Evolutionary conservation across 2,113 vertebrate genomes (phyloP), one percentile per base, ranked within the genome.

Genomic region (Lophura nycthemera): DNA sequence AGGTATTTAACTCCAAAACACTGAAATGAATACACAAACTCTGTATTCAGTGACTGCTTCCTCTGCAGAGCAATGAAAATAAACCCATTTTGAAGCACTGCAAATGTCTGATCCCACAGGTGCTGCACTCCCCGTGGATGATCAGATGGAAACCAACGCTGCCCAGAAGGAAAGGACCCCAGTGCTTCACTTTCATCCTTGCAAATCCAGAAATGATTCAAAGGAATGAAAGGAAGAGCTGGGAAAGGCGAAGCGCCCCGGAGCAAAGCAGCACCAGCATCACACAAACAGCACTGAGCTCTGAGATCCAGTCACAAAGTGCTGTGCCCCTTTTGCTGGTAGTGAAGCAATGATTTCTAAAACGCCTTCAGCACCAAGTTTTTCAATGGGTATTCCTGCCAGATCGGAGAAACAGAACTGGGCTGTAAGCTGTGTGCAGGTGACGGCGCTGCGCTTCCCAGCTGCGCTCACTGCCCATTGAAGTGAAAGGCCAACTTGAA

Each of bases 211-310:
- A 40, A 63, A 57, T 64, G 50, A 59, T 21, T 64, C 56, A 21
- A 60, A 20, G 90, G 42, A 81, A 36, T 69, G 94, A 77, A 50
- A 45, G 0, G 18, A 65, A 95, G 84, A 32, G 30, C 21, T 66
- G 57, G 54, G 90, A 89, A 96, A 91, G 77, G 88, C n/a, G 14
- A 56, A 75, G 79, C 20, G 25, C 48, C 3, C 47, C 50, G n/a
- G 86, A 86, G 80, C 25, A 73, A 90, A 88, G 54, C 29, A 80
- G 89, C 9, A 47, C 12, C 71, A 77, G 52, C 52, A 54, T 9
- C 27, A 16, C 52, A 54, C 52, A 29, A 50, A 50, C 48, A 50
- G 48, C 48, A 50, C 11, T 54, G 52, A 54, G 52, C 52, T 10
- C 52, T 17, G 52, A 30, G 17, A 30, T 54, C 5, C 89, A 88